Evolutionary conservation across 2,797 vertebrate genomes (phyloP).

Genomic region (Hypotaenidia okinawae): DNA sequence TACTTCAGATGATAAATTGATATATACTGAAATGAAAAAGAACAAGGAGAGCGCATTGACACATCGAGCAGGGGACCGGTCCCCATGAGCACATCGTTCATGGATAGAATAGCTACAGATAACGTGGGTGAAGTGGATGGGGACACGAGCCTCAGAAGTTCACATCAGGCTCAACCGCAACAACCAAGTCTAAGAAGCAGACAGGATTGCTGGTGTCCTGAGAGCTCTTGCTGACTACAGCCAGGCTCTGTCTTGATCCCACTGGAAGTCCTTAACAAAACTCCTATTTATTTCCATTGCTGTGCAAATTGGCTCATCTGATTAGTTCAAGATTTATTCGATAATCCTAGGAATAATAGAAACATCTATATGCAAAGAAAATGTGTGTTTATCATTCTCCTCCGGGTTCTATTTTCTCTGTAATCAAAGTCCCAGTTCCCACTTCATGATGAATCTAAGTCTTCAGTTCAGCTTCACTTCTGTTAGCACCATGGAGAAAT

Average conservation of each 20-base stretch:
- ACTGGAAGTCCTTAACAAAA: not conserved
- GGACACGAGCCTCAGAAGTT: not conserved
- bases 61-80: not conserved
- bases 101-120: not conserved
- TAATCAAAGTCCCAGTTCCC: conserved; percentile 28
- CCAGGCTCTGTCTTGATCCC: not conserved
- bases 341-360: not conserved
- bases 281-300: conserved; percentile 2
- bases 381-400: not conserved
- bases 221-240: not conserved
- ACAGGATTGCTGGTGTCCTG: not conserved
- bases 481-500: conserved; percentile 55
- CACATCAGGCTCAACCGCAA: not conserved
- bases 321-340: not conserved
- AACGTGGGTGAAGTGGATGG: not conserved
- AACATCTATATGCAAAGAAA: not conserved
- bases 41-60: not conserved
- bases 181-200: not conserved
- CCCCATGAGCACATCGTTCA: not conserved
- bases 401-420: conserved; percentile 47
- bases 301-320: not conserved
- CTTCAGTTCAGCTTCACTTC: conserved; percentile 43
- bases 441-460: conserved; percentile 38
- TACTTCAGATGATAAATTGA: not conserved
- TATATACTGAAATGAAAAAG: not conserved